Evolutionary conservation across 2,113 vertebrate species (phyloP).

Genomic region (Lynx canadensis): DNA sequence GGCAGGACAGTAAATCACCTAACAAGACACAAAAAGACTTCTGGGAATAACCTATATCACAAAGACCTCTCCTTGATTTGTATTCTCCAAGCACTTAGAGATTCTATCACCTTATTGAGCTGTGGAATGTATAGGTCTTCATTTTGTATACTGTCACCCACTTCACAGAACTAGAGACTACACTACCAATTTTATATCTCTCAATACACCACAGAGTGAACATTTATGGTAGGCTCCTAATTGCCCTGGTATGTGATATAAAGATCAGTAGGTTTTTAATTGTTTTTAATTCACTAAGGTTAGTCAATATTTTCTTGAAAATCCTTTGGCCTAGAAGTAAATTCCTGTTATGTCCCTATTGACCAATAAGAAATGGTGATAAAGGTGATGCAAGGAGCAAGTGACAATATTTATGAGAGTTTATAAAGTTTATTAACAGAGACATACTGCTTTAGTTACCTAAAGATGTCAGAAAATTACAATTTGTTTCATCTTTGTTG

Average conservation of each 20-base stretch:
- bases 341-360: conserved; percentile 41
- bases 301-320: conserved; percentile 53
- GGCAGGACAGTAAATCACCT: background rate
- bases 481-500: conserved; percentile 62
- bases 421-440: conserved; percentile 66
- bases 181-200: conserved; percentile 43
- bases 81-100: conserved; percentile 12
- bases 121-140: background rate
- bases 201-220: background rate
- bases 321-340: conserved; percentile 33
- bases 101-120: background rate
- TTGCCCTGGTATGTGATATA: conserved; percentile 28
- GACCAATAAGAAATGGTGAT: conserved; percentile 40
- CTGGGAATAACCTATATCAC: background rate
- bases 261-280: conserved; percentile 31
- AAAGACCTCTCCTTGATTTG: conserved; percentile 29
- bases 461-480: conserved; percentile 60
- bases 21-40: background rate
- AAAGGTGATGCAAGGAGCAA: conserved; percentile 55
- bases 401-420: conserved; percentile 10
- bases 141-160: conserved; percentile 25
- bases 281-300: conserved; percentile 41
- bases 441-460: conserved; percentile 50
- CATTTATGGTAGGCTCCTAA: conserved; percentile 9
- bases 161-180: conserved; percentile 27